phyloP scores from a whole-genome alignment of 1,140 invertebrate species.

The Lethocerus indicus region DNA sequence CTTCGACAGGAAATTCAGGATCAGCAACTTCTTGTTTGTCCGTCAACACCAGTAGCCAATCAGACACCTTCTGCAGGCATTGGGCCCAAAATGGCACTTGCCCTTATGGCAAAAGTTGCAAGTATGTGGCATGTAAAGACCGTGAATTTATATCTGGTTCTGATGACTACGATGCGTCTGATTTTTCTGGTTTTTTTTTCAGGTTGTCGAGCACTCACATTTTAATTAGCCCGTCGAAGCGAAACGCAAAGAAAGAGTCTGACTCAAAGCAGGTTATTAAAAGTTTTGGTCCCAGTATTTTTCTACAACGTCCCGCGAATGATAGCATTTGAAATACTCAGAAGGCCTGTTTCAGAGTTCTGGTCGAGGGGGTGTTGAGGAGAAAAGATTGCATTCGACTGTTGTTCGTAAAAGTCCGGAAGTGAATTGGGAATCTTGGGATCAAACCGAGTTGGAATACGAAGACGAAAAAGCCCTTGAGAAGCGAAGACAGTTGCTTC shows the following conservation, averaged over 20 bases:
- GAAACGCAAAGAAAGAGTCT: constrained; percentile 28
- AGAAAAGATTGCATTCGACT: neutral
- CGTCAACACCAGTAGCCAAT: constrained; percentile 3
- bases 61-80: constrained; percentile 43
- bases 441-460: constrained; percentile 60
- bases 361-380: neutral
- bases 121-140: constrained; percentile 25
- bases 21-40: constrained; percentile 19
- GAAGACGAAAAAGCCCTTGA: constrained; percentile 66
- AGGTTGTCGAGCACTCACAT: constrained; percentile 50
- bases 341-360: neutral
- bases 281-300: neutral
- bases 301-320: neutral
- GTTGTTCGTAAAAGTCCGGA: constrained; percentile 29
- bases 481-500: constrained; percentile 51
- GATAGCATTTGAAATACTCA: neutral
- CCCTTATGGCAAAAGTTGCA: constrained; percentile 55
- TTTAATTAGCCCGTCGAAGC: constrained; percentile 53
- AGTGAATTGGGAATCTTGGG: constrained; percentile 53
- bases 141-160: neutral
- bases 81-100: constrained; percentile 56
- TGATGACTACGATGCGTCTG: neutral
- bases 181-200: constrained; percentile 15
- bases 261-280: neutral
- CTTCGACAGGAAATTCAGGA: constrained; percentile 29